Base-by-base conservation (phyloP, 2,113 vertebrate species). In the Corydoras maculifer region DNA sequence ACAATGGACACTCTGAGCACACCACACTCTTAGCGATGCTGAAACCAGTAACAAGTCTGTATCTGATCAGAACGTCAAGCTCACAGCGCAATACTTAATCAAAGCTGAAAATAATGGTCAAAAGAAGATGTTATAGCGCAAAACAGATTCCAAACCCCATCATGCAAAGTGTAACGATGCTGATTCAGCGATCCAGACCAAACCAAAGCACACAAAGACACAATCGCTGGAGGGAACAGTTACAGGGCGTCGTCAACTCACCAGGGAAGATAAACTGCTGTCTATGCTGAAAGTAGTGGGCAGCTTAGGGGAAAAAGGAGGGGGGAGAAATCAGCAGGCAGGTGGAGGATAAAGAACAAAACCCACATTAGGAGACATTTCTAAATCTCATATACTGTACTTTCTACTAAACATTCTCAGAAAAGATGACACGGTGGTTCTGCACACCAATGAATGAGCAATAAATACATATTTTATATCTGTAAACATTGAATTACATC, bases 231-330 rank as follows among this genome's bases (percentile, higher is more conserved):
- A 73, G 11, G 43, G 61, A 54, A 72, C 29, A 3, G 25, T 74
- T 35, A 57, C 61, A 58, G 67, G 29, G 75, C 62, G 61, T 58
- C 14, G 35, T 83, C 58, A 82, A 98, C 97, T 99, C 92, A 99
- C 97, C 97, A 82, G 97, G 97, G 83, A 99, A 99, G 92, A 99
- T 91, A 93, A 98, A 99, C 87, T 98, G 95, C 87, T 97, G 96
- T 93, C 94, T 97, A 85, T 98, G 96, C 87, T 99, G 95, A 92
- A 98, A 97, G 92, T 96, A 98, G 92, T 91, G 94, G 87, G 95
- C 94, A 91, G 97, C 96, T 99, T 94, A 90, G 81, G 87, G 63
- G 65, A 25, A 65, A 54, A 59, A 25, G 55, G 77, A n/a, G 18
- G 18, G 18, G 18, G 18, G 18, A 25, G 18, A 25, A 25, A 25